Conservation (phyloP, 2,113 vertebrate genomes). For the Bathybates hornii region DNA sequence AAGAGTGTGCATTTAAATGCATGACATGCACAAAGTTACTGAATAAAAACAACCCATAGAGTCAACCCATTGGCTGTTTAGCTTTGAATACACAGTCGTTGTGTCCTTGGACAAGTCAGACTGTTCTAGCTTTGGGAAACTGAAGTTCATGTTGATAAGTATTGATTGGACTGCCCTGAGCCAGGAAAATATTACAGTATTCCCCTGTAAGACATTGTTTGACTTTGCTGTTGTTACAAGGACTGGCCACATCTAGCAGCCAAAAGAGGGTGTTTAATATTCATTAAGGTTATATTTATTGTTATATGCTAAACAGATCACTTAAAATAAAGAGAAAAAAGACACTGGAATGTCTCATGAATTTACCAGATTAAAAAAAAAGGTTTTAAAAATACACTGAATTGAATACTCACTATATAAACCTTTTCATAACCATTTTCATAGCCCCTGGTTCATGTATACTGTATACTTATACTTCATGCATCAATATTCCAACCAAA, state of each 20-base stretch:
- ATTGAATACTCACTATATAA: not conserved
- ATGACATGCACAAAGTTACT: not conserved
- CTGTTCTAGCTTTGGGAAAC: constrained; percentile 53
- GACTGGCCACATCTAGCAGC: constrained; percentile 34
- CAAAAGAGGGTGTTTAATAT: constrained; percentile 42
- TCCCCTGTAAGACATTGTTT: constrained; percentile 49
- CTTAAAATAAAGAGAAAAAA: not conserved
- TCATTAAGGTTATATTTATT: constrained; percentile 41
- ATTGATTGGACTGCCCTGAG: constrained; percentile 62
- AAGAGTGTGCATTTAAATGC: accelerated
- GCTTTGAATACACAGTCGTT: not conserved
- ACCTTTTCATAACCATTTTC: not conserved
- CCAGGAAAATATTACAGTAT: constrained; percentile 22
- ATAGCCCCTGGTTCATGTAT: not conserved
- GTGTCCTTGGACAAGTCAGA: constrained; percentile 40
- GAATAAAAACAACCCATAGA: not conserved
- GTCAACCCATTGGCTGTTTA: not conserved
- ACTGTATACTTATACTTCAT: not conserved
- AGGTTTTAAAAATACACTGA: not conserved
- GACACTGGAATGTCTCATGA: not conserved
- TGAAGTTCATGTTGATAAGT: constrained; percentile 55
- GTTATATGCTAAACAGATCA: not conserved
- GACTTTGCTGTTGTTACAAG: constrained; percentile 58
- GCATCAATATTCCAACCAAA: not conserved
- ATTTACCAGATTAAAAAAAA: not conserved